Conservation (phyloP, 1,140 invertebrate genomes). For the Heliothis subflexa region DNA sequence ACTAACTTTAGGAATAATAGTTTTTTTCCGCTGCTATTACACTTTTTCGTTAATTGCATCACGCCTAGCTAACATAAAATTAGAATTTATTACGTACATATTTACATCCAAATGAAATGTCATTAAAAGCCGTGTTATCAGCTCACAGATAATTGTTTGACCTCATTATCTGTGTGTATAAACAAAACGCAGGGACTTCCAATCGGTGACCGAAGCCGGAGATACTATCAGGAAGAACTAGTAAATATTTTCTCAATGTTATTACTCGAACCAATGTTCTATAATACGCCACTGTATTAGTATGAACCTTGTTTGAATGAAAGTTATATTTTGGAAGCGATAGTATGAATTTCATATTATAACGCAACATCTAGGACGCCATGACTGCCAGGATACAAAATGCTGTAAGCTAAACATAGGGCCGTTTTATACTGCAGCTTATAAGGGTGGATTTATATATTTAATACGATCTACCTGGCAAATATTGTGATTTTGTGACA, state of each 20-base stretch:
- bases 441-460: not conserved
- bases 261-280: not conserved
- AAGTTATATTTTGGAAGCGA: no score
- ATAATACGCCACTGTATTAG: no score
- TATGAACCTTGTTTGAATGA: no score
- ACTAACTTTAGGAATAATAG: no score
- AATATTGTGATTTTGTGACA: not conserved
- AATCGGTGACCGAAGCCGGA: conserved; percentile 46
- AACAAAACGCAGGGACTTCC: conserved; percentile 57
- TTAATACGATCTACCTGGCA: not conserved
- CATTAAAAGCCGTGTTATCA: conserved; percentile 50
- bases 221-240: conserved; percentile 51
- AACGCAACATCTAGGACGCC: no score
- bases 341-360: no score
- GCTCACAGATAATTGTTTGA: conserved; percentile 60
- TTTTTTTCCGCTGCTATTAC: no score
- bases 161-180: conserved; percentile 64
- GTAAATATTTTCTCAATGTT: conserved; percentile 6
- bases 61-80: not conserved
- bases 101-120: conserved; percentile 37
- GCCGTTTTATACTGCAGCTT: not conserved
- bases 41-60: no score
- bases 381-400: no score
- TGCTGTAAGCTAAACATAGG: not conserved
- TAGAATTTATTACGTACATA: conserved; percentile 12